Evolutionary conservation across 2,888 invertebrate genomes (phyloP).

Genomic region (Polydrusus tereticollis): DNA sequence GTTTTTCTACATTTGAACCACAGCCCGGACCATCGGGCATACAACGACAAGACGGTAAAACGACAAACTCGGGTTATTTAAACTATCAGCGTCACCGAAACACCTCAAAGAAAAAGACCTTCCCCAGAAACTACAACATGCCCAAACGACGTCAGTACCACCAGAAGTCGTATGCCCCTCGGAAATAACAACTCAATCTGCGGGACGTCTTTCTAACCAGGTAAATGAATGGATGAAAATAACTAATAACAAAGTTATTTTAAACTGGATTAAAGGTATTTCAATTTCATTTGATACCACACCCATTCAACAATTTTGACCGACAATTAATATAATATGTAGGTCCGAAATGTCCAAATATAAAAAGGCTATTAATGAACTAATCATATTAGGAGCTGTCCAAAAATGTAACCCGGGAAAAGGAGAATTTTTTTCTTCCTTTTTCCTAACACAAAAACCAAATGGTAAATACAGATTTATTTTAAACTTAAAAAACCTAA

Average conservation of each 20-base stretch:
- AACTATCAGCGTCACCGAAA: background rate
- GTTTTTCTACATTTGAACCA: background rate
- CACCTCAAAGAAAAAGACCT: background rate
- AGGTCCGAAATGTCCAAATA: background rate
- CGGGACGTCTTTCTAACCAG: background rate
- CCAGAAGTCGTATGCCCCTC: background rate
- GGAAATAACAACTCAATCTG: background rate
- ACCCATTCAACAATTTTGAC: background rate
- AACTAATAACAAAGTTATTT: background rate
- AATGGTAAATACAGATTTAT: slow-evolving; percentile 19
- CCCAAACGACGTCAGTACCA: background rate
- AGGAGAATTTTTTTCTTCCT: background rate
- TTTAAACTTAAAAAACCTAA: slow-evolving; percentile 17
- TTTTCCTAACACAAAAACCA: slow-evolving; percentile 18
- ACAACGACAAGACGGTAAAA: background rate
- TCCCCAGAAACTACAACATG: background rate
- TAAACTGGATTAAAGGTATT: background rate
- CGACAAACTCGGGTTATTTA: background rate
- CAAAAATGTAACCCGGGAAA: background rate
- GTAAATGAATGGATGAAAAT: background rate
- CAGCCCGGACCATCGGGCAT: background rate
- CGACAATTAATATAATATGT: background rate
- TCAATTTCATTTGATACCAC: background rate
- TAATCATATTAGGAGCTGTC: slow-evolving; percentile 9
- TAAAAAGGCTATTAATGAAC: slow-evolving; percentile 1